Evolutionary conservation across 2,888 invertebrate species (phyloP).

Genomic region (Hololepta plana): DNA sequence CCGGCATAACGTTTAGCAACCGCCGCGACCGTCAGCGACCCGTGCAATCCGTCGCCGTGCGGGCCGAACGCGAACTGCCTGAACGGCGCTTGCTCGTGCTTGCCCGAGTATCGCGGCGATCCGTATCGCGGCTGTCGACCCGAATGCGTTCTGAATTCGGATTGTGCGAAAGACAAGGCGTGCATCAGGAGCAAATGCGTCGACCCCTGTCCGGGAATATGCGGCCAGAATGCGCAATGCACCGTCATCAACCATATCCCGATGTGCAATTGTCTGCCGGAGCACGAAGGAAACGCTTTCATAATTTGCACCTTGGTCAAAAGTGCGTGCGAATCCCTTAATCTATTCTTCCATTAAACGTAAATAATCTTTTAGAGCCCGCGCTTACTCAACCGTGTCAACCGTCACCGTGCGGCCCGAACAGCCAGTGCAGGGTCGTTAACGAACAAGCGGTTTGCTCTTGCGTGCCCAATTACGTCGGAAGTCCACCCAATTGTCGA

Average conservation of each 20-base stretch:
- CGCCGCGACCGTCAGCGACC: conserved; percentile 29
- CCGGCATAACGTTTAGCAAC: conserved; percentile 10
- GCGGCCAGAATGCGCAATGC: conserved; percentile 36
- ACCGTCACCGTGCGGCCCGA: conserved; percentile 60
- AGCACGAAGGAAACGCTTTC: conserved; percentile 59
- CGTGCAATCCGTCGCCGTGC: conserved; percentile 60
- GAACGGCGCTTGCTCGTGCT: conserved; percentile 50
- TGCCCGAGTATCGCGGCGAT: conserved; percentile 54
- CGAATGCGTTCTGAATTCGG: conserved; percentile 59
- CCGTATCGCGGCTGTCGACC: conserved; percentile 60
- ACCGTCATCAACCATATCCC: conserved; percentile 46
- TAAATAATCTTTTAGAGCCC: conserved; percentile 15
- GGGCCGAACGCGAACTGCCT: conserved; percentile 43
- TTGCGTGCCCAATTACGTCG: conserved; percentile 49
- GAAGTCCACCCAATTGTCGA: conserved; percentile 59
- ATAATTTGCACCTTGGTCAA: conserved; percentile 33
- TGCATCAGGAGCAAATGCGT: conserved; percentile 57
- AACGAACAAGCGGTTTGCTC: conserved; percentile 58
- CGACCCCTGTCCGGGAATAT: conserved; percentile 55
- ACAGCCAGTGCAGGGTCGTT: conserved; percentile 55
- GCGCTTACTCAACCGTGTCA: conserved; percentile 41
- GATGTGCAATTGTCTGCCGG: conserved; percentile 45
- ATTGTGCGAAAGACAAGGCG: conserved; percentile 48
- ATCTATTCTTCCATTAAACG: neutral
- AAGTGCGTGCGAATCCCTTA: conserved; percentile 26